phyloP scores from a whole-genome alignment of 2,113 vertebrate genomes.

The Elachura formosa region DNA sequence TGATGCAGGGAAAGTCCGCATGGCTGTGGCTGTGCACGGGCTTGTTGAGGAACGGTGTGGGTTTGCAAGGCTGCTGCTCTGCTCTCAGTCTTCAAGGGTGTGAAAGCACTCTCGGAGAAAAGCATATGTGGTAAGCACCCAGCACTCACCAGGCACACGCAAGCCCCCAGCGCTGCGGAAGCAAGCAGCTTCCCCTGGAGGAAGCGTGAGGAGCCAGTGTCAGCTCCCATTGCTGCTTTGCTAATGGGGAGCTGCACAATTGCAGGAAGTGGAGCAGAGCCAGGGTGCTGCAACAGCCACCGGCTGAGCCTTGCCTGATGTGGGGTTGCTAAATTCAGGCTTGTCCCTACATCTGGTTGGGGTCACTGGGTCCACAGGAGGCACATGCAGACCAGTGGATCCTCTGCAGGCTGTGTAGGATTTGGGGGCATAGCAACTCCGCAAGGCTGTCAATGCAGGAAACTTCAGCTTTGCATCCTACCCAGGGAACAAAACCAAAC shows the following conservation, averaged over 20 bases:
- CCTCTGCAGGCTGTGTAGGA: not conserved
- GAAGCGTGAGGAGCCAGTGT: rapidly evolving
- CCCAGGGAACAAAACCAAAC: rapidly evolving
- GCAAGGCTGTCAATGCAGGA: not conserved
- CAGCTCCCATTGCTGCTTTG: not conserved
- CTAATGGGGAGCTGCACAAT: conserved; percentile 10
- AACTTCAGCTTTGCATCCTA: rapidly evolving
- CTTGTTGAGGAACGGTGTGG: rapidly evolving
- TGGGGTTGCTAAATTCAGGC: not conserved
- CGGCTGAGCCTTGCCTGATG: not conserved
- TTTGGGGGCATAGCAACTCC: rapidly evolving
- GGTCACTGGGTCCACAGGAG: rapidly evolving
- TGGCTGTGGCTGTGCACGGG: not conserved
- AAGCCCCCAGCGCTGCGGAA: rapidly evolving
- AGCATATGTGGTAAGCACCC: not conserved
- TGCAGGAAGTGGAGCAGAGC: not conserved
- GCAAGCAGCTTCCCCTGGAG: not conserved
- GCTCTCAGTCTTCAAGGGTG: not conserved
- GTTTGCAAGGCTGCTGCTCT: not conserved
- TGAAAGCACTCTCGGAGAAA: rapidly evolving
- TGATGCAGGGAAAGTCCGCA: rapidly evolving
- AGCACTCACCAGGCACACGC: rapidly evolving
- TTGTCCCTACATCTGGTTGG: not conserved
- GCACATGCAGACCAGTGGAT: rapidly evolving
- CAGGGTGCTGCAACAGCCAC: not conserved